A percentile compares a stretch with the other conserved stretches of the same genome.
Evolutionary conservation across 2,888 invertebrate species (phyloP).

Genomic region (Epiblema foenella): DNA sequence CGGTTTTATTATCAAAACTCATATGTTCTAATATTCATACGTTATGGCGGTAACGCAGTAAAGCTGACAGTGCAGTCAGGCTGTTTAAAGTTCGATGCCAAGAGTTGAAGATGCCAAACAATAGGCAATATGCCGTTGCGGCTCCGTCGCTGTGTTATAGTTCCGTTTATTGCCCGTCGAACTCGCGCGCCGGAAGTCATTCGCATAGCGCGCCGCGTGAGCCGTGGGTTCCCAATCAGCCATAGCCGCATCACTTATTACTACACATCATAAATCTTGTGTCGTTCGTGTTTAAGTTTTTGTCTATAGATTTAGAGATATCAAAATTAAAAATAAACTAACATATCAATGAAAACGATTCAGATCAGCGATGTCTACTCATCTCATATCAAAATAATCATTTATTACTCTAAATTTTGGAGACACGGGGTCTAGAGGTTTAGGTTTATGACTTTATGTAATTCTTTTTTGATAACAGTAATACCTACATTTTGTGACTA

Average conservation of each 20-base stretch:
- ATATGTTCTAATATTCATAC: constrained; percentile 73
- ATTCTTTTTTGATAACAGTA: no score
- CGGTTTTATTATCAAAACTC: constrained; percentile 54
- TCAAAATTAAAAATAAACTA: no score
- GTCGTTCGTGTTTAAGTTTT: no score
- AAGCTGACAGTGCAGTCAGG: constrained; percentile 74
- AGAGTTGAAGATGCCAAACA: constrained; percentile 82
- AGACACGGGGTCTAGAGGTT: no score
- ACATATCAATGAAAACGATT: no score
- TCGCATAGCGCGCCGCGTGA: constrained; percentile 49
- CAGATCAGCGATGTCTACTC: no score
- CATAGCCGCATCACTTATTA: background rate
- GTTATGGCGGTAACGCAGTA: constrained; percentile 72
- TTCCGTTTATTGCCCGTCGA: constrained; percentile 72
- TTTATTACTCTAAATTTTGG: no score
- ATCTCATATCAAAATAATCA: no score
- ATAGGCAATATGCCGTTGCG: constrained; percentile 76
- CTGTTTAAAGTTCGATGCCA: constrained; percentile 77
- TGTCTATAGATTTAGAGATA: no score
- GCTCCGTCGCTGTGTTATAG: constrained; percentile 63
- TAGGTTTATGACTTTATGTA: no score
- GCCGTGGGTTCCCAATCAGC: background rate
- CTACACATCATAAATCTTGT: background rate
- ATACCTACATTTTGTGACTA: no score
- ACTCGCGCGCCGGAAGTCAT: constrained; percentile 73